Base-by-base conservation (phyloP, 2,888 invertebrate genomes). In the Celastrina argiolus region DNA sequence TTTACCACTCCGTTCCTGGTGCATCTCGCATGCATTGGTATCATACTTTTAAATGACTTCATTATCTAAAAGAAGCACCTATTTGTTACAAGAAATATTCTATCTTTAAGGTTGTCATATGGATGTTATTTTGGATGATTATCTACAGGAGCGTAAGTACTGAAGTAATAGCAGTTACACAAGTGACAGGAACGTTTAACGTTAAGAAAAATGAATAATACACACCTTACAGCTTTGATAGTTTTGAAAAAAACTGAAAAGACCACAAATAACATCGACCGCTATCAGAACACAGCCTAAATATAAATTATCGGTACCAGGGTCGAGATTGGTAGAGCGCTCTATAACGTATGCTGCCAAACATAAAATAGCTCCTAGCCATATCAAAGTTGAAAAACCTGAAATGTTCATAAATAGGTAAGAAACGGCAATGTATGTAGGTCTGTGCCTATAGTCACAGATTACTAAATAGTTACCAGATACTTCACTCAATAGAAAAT, bases 231-330 rank as follows among this genome's bases (percentile, higher is more conserved):
- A 97, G 86, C 97, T 98, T 92, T 98, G 98, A 84, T 96, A 97
- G 91, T 98, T 99, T 92, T 98, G 99, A 89, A 98, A 98, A 92
- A 98, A 99, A 78, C 98, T 98, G 93, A 99, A 99, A 84, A 97
- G 94, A 80, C 99, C 99, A 84, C 98, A 99, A 74, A 98, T 96
- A 83, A 99, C 94, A 80, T 99, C 99, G 79, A 99, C 98, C 81
- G 94, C 95, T 76, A 98, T 95, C 85, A 99, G 94, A 81, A 98
- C 96, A 84, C 95, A 95, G 84, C 98, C 99, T 79, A 99, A 94
- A 92, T 97, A 99, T 78, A 99, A 94, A 92, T 99, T 98, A 92
- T 99, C 98, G 82, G 95, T 95, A 79, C 95, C 94, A 69, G 98
- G 96, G 80, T 97, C 96, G 82, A 97, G 95, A 82, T 95, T 96